phyloP scores from a whole-genome alignment of 2,797 vertebrate species.

The Crocidura indochinensis region DNA sequence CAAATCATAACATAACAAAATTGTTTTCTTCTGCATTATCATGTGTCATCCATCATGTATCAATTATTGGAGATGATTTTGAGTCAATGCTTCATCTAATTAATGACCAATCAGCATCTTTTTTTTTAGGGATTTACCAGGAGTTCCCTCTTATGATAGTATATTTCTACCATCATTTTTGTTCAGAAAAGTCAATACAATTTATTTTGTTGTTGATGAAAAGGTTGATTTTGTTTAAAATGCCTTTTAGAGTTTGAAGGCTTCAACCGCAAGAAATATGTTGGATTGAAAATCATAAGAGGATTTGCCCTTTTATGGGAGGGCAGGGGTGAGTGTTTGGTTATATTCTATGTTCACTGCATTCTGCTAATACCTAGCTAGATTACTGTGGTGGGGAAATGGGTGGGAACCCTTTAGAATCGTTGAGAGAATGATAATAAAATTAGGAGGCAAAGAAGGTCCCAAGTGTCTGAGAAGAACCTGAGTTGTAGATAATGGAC shows the following conservation, averaged over 20 bases:
- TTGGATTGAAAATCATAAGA: slow-evolving; percentile 65
- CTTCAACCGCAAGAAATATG: slow-evolving; percentile 32
- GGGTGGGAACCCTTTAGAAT: background rate
- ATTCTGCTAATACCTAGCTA: slow-evolving; percentile 36
- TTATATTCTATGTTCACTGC: background rate
- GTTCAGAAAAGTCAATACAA: background rate
- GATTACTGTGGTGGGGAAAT: background rate
- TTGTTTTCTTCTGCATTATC: slow-evolving; percentile 58
- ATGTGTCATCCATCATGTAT: slow-evolving; percentile 63
- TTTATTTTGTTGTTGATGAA: slow-evolving; percentile 71
- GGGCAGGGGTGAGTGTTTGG: no score
- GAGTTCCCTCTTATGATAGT: background rate
- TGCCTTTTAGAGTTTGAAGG: slow-evolving; percentile 41
- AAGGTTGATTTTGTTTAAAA: slow-evolving; percentile 36
- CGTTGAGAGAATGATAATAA: slow-evolving; percentile 41
- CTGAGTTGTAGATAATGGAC: slow-evolving; percentile 9
- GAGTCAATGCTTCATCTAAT: slow-evolving; percentile 55
- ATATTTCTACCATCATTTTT: slow-evolving; percentile 23
- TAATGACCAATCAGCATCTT: slow-evolving; percentile 65
- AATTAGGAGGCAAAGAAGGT: slow-evolving; percentile 17
- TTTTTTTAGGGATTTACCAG: slow-evolving; percentile 1
- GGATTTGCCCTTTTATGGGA: slow-evolving; percentile 13
- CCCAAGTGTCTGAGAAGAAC: slow-evolving; percentile 14
- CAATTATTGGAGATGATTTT: slow-evolving; percentile 60
- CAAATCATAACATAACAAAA: background rate